phyloP scores from a whole-genome alignment of 2,888 invertebrate species.

The Pterobdella sp. region DNA sequence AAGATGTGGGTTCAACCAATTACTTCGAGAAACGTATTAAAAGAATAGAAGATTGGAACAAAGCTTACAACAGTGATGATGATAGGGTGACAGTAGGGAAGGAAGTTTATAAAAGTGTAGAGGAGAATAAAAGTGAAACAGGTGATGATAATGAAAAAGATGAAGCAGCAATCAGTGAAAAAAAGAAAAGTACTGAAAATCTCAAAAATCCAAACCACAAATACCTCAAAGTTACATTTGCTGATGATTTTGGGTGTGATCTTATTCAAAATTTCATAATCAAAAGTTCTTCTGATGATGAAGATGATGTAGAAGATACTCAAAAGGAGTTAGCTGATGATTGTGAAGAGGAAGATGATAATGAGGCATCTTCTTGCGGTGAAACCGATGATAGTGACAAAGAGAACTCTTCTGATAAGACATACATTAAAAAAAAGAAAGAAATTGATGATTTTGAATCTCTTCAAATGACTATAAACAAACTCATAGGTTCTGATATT shows the following conservation, averaged over 20 bases:
- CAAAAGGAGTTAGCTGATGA: background rate
- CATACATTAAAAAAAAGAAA: background rate
- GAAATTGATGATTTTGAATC: background rate
- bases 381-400: conserved; percentile 8
- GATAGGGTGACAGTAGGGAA: background rate
- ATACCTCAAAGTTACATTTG: conserved; percentile 5
- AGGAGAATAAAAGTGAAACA: background rate
- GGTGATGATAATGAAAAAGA: background rate
- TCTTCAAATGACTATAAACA: background rate
- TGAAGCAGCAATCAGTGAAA: background rate
- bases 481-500: background rate
- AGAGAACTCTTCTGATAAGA: background rate
- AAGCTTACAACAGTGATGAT: conserved; percentile 5
- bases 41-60: conserved; percentile 10
- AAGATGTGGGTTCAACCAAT: background rate
- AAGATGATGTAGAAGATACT: background rate
- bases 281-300: background rate
- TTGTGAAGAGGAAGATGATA: conserved; percentile 4
- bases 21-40: background rate
- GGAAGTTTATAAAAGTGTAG: background rate
- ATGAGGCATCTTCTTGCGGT: background rate
- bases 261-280: background rate
- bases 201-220: background rate
- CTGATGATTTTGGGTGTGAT: conserved; percentile 5
- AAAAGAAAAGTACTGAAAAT: background rate